phyloP scores from a whole-genome alignment of 2,888 invertebrate species.

The Thera obeliscata region DNA sequence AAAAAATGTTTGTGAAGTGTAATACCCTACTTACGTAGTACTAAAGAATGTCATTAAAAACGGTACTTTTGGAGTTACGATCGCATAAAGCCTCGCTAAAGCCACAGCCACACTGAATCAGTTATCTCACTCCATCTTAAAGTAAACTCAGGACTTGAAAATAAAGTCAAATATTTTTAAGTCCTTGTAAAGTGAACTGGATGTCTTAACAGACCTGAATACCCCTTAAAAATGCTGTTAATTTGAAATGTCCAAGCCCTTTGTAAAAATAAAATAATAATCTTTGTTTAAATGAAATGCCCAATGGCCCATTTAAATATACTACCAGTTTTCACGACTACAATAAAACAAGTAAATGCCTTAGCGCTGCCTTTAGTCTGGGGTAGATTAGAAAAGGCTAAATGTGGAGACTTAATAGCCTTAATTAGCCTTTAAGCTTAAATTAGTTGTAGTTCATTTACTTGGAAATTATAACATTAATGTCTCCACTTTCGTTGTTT shows the following conservation, averaged over 20 bases:
- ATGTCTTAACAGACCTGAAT: no score
- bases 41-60: constrained; percentile 63
- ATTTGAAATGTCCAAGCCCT: constrained; percentile 39
- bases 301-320: constrained; percentile 41
- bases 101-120: constrained; percentile 5
- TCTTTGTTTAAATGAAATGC: constrained; percentile 45
- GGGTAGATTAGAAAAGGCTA: constrained; percentile 31
- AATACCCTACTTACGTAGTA: constrained; percentile 62
- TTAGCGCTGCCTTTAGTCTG: constrained; percentile 22
- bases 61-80: constrained; percentile 65
- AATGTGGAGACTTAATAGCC: constrained; percentile 27
- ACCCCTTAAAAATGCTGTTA: constrained; percentile 37
- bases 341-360: constrained; percentile 28
- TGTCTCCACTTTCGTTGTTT: constrained; percentile 5
- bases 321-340: constrained; percentile 18
- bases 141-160: neutral
- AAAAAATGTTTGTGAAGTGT: no score
- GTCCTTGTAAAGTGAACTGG: no score
- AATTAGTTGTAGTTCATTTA: constrained; percentile 23
- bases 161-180: no score
- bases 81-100: constrained; percentile 55
- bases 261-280: constrained; percentile 12
- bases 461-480: constrained; percentile 15
- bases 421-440: constrained; percentile 9
- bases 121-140: neutral